Base-by-base conservation (phyloP, 2,888 invertebrate species). In the Coleophora deauratella region DNA sequence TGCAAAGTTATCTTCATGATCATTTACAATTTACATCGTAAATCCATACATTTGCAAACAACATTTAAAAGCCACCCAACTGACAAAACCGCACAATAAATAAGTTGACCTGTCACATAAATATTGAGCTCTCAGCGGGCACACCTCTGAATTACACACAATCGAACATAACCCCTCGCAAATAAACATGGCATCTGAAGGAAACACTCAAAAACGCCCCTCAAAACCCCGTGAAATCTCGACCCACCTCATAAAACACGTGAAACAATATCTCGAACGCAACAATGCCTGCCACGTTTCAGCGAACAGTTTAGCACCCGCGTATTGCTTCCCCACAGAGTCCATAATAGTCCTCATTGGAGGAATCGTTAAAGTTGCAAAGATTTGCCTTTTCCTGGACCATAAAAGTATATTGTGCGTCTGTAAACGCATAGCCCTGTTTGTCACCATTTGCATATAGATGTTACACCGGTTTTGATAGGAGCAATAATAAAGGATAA, bases 331-430 rank as follows among this genome's bases (percentile, higher is more conserved):
- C 7, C 3, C 1, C 31, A 10, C 9, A 10, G 31, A 31, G 10
- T 31, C 9, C 11, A 4, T 1, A 31, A n/a, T 31, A n/a, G 2
- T n/a, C 31, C 11, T 11, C 9, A 31, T 31, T 31, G 11, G 9
- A 7, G 31, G 10, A 7, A 31, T 31, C 11, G 4, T 31, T 31
- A 31, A 7, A 8, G 31, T 31, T 31, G 11, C 31, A 10, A 31
- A 62, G 56, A 65, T 66, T 71, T 61, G 72, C 70, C 73, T 79
- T 78, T 79, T 79, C 77, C 72, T 74, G 67, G 59, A 64, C 71
- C 73, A 78, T 84, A 81, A 84, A 84, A 84, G 70, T 82, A 82
- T 82, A 84, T 84, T 77, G 81, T 80, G 80, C 81, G 81, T 78
- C 72, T 72, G 78, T 77, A 76, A 79, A 80, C 70, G 75, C 68